Conservation (phyloP, 2,113 vertebrate genomes). For the Tauraco erythrolophus region DNA sequence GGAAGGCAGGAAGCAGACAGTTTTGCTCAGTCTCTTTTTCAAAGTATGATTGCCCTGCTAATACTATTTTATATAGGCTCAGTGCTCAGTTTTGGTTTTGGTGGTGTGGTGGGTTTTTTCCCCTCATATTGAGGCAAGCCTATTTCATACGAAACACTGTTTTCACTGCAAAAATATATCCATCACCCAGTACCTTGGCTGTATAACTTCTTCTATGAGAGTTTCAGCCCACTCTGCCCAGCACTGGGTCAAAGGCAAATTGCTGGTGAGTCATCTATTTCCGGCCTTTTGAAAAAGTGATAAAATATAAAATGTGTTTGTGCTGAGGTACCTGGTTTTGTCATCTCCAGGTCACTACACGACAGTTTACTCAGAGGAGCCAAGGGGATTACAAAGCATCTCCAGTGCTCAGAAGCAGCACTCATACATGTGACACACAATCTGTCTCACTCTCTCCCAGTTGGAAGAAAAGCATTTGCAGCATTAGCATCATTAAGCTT, state of each 20-base stretch:
- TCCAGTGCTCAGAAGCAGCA: background rate
- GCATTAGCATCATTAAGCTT: background rate
- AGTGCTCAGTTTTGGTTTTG: background rate
- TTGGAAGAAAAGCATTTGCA: background rate
- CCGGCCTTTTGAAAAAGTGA: background rate
- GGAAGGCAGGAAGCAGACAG: background rate
- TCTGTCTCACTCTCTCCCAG: background rate
- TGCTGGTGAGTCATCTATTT: background rate
- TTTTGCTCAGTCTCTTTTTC: background rate
- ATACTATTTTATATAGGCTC: background rate
- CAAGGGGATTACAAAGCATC: background rate
- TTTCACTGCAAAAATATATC: background rate
- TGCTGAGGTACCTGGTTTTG: background rate
- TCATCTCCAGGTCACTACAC: background rate
- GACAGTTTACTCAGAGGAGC: background rate
- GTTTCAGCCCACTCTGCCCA: background rate
- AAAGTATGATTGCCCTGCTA: background rate
- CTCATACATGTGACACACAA: background rate
- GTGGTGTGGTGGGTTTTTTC: fast-evolving
- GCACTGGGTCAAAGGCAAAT: background rate
- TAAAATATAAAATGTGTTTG: slow-evolving; percentile 15
- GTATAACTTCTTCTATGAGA: background rate
- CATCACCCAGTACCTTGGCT: background rate
- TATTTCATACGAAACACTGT: background rate
- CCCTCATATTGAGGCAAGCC: background rate